These are phyloP conservation scores for Stichodactyla helianthus DNA, from an alignment of 64 coral and sea anemone genomes.

Conservation along the genomic window DNA sequence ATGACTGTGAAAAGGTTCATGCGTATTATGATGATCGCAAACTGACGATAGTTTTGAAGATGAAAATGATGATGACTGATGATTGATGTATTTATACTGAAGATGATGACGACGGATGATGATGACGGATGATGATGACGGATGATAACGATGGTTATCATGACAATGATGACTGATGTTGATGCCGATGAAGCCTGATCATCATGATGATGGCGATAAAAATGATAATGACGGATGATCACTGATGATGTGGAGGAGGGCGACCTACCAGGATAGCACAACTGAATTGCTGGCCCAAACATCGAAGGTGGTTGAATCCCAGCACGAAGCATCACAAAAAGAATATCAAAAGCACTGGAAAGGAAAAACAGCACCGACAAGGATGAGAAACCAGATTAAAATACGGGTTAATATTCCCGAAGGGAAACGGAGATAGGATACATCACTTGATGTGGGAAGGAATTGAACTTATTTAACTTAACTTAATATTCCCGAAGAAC, in stretches of 20 bases:
- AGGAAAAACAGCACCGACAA: background rate
- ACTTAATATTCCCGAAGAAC: too few species aligned
- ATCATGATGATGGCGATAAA: background rate
- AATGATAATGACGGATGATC: background rate
- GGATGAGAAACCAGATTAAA: background rate
- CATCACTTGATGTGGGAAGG: too few species aligned
- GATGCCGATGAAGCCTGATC: background rate
- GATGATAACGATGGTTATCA: too few species aligned
- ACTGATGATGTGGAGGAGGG: too few species aligned
- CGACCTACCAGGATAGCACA: slow-evolving; percentile 73
- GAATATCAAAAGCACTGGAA: slow-evolving; percentile 88
- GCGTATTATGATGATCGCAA: too few species aligned
- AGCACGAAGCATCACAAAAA: slow-evolving; percentile 75
- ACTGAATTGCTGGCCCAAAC: slow-evolving; percentile 63
- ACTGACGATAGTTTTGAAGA: too few species aligned
- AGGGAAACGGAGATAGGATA: too few species aligned
- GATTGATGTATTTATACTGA: too few species aligned
- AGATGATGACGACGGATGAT: background rate
- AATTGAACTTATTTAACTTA: too few species aligned
- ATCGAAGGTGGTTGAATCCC: slow-evolving; percentile 75
- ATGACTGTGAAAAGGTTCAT: too few species aligned
- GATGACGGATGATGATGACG: background rate
- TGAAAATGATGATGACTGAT: too few species aligned
- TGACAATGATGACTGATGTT: background rate
- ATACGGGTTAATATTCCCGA: too few species aligned